These are phyloP conservation scores for Zapus hudsonius DNA, from an alignment of 2,113 vertebrate species.

Conservation along the genomic window DNA sequence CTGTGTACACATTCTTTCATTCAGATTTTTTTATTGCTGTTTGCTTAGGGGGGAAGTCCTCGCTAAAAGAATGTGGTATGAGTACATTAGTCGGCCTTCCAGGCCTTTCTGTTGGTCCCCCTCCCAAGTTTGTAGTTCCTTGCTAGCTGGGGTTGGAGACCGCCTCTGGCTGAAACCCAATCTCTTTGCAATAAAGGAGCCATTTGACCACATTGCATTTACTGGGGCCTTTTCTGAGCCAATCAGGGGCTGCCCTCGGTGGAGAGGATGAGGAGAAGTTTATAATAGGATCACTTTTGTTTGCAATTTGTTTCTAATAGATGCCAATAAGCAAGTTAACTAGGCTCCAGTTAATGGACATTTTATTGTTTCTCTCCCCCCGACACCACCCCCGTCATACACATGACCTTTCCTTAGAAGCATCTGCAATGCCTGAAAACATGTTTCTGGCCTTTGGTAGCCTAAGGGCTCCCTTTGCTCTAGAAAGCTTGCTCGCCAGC, in stretches of 20 bases:
- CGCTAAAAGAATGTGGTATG: constrained; percentile 83
- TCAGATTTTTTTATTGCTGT: constrained; percentile 89
- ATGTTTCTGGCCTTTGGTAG: constrained; percentile 87
- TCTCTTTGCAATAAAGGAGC: constrained; percentile 82
- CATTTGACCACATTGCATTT: constrained; percentile 80
- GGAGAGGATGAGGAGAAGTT: constrained; percentile 87
- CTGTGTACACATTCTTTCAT: constrained; percentile 89
- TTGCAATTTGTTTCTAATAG: constrained; percentile 96
- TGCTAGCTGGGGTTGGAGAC: constrained; percentile 74
- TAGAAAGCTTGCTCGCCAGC: constrained; percentile 81
- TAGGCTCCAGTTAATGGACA: constrained; percentile 98
- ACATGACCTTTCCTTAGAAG: constrained; percentile 94
- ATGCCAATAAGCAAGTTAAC: constrained; percentile 97
- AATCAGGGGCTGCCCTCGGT: constrained; percentile 83
- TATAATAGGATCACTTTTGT: constrained; percentile 94
- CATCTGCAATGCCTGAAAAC: constrained; percentile 90
- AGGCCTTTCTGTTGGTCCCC: constrained; percentile 69
- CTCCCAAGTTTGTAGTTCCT: constrained; percentile 76
- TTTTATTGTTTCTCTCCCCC: constrained; percentile 93
- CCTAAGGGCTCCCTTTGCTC: constrained; percentile 79
- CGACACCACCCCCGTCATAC: constrained; percentile 84
- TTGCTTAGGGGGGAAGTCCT: constrained; percentile 85
- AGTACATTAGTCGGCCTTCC: constrained; percentile 74
- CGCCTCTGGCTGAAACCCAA: constrained; percentile 80
- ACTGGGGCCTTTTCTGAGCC: constrained; percentile 80